These are phyloP conservation scores for Pseudopipra pipra DNA, from an alignment of 2,113 vertebrate species.

Conservation along the genomic window DNA sequence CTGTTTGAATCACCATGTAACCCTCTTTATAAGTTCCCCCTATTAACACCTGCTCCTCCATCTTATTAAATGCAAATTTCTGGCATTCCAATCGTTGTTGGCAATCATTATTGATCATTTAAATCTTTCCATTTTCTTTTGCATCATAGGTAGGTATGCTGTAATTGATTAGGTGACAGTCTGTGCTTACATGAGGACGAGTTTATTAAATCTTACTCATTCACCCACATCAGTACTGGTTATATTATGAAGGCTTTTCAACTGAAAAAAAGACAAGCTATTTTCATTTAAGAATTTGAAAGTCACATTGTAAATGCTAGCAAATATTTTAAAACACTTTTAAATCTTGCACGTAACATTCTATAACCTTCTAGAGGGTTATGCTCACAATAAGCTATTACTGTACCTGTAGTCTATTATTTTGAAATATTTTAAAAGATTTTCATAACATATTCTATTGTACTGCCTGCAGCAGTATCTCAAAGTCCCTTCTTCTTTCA, in stretches of 20 bases:
- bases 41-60: background rate
- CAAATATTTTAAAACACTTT: background rate
- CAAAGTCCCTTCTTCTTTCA: background rate
- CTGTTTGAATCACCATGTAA: background rate
- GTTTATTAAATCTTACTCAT: background rate
- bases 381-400: background rate
- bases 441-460: background rate
- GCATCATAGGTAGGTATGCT: background rate
- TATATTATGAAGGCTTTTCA: background rate
- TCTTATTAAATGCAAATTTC: background rate
- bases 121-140: background rate
- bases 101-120: background rate
- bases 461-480: background rate
- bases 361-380: background rate
- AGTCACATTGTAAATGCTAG: background rate
- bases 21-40: background rate
- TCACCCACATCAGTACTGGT: background rate
- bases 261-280: background rate
- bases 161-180: background rate
- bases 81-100: too few relatives aligned
- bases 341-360: background rate
- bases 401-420: background rate
- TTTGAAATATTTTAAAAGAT: background rate
- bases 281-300: background rate
- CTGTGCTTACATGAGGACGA: background rate